Evolutionary conservation across 64 coral and sea anemone species (phyloP), one percentile per base, ranked within the genome.

Genomic region (Montipora cactus): DNA sequence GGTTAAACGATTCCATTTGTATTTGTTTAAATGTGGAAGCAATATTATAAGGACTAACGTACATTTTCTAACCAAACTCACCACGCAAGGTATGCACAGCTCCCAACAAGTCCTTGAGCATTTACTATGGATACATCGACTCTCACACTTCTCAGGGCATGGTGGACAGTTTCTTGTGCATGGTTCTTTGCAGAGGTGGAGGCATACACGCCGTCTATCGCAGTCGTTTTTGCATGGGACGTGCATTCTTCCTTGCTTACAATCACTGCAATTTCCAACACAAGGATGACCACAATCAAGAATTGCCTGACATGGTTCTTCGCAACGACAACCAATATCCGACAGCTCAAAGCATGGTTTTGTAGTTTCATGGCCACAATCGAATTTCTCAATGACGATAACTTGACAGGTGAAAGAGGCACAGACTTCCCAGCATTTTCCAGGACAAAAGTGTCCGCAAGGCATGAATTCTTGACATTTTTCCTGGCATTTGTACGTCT

Each of bases 151-250:
- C 47, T 89, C 64, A 2, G 68, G 68, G 59, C 92, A 94, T 10
- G 92, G 92, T 19, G 92, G 92, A 48, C 92, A 94, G 44, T 89
- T 89, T 50, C 74, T 94, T 15, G 92, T 89, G 68, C 92, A 94
- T 19, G 92, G 92, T 28, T 88, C 92, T 37, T 88, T 44, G 53
- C 86, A 94, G 68, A 74, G 58, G 87, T 94, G 92, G 10, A 79
- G 84, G 13, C 92, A 94, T 64, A 94, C 86, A 4, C 79, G 78
- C 47, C 44, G 70, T 69, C 87, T 78, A 2, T 89, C 66, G 70
- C 92, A 94, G 49, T 74, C 73, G 4, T 77, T 62, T 20, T 88
- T 13, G 69, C 92, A 94, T 7, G 86, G 78, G 18, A 81, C 57
- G 58, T 94, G 92, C 45, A 94, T 48, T 68, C 92, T 67, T 22